Conservation (phyloP, 2,113 vertebrate genomes). For the Pimephales promelas region DNA sequence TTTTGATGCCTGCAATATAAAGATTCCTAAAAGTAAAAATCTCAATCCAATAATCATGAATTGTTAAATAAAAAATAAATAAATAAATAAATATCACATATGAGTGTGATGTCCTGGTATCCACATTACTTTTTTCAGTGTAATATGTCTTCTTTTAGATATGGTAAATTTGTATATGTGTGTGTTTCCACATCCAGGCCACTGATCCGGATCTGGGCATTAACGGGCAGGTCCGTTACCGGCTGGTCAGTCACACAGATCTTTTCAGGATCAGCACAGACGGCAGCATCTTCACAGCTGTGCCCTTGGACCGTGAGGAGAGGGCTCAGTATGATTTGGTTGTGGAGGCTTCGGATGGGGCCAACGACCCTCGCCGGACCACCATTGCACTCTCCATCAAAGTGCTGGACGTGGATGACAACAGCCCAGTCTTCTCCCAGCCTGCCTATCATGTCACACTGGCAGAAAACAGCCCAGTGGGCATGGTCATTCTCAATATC, state of each 20-base stretch:
- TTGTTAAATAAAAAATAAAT: too few relatives aligned
- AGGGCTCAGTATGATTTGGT: constrained; percentile 84
- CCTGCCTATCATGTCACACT: constrained; percentile 80
- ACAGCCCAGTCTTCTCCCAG: constrained; percentile 90
- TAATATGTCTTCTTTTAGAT: neutral
- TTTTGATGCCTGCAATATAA: too few relatives aligned
- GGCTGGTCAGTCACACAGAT: constrained; percentile 84
- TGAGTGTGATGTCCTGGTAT: neutral
- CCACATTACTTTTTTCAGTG: neutral
- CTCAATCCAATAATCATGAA: too few relatives aligned
- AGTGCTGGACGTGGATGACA: constrained; percentile 93
- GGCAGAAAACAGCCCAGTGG: constrained; percentile 87
- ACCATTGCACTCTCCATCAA: constrained; percentile 80
- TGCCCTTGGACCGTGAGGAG: constrained; percentile 87
- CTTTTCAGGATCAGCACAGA: constrained; percentile 90
- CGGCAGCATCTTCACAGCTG: constrained; percentile 85
- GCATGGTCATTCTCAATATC: constrained; percentile 82
- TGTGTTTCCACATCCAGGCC: constrained; percentile 74
- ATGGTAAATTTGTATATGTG: neutral
- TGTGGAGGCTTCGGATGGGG: constrained; percentile 89
- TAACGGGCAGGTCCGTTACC: constrained; percentile 89
- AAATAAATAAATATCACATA: too few relatives aligned
- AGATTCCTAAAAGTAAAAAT: neutral
- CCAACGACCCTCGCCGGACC: constrained; percentile 82
- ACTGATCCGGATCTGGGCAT: constrained; percentile 88